Conservation (phyloP, 2,888 invertebrate species). For the Ormyrus labotus region DNA sequence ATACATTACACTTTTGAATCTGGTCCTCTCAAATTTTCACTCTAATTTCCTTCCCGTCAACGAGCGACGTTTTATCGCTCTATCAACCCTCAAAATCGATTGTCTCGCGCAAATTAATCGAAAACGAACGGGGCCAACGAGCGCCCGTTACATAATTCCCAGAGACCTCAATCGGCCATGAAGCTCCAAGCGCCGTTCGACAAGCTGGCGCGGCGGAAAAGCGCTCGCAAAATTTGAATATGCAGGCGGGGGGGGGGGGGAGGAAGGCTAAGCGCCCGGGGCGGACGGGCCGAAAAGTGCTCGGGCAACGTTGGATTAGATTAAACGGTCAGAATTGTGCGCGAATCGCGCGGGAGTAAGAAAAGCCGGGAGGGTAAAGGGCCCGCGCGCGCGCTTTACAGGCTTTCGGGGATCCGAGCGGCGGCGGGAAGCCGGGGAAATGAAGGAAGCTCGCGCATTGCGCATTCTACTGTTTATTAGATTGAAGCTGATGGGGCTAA, state of each 20-base stretch:
- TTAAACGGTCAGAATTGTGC: constrained; percentile 28
- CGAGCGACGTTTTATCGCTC: too few species aligned
- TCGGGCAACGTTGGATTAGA: constrained; percentile 20
- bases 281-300: not conserved
- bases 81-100: too few species aligned
- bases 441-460: constrained; percentile 18
- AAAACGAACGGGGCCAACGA: too few species aligned
- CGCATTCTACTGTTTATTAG: constrained; percentile 51
- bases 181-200: too few species aligned
- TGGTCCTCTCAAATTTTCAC: too few species aligned
- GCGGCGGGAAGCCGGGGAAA: not conserved
- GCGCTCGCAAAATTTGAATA: not conserved
- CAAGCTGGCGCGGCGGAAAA: too few species aligned
- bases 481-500: constrained; percentile 44
- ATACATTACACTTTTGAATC: too few species aligned
- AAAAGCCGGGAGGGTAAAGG: constrained; percentile 14
- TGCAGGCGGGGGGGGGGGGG: not conserved
- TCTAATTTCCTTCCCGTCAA: too few species aligned
- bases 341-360: constrained; percentile 15
- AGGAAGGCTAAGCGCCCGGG: not conserved
- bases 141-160: too few species aligned
- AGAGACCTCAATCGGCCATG: too few species aligned
- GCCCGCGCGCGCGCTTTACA: not conserved
- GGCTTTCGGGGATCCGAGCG: too few species aligned
- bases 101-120: too few species aligned